A percentile compares a stretch with the other conserved stretches of the same genome.
phyloP scores from a whole-genome alignment of 2,797 vertebrate species.

The Decapterus maruadsi region DNA sequence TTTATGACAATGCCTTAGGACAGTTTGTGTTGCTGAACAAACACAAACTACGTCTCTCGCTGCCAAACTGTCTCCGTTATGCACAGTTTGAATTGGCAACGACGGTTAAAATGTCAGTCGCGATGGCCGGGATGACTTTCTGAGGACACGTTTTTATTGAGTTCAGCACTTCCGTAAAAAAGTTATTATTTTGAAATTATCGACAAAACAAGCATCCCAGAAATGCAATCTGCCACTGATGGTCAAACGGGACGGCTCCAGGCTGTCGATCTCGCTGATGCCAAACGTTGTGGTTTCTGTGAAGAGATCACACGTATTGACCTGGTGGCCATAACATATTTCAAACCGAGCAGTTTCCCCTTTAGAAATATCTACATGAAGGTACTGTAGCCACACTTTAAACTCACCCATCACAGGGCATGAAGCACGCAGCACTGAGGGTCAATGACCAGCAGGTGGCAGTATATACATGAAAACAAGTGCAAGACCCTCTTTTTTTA shows the following conservation, averaged over 20 bases:
- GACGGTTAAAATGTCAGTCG: conserved; percentile 29
- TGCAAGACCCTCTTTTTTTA: not conserved
- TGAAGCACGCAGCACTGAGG: conserved; percentile 31
- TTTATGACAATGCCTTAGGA: conserved; percentile 46
- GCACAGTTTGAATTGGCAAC: conserved; percentile 21
- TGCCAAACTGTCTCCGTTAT: conserved; percentile 12
- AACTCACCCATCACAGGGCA: conserved; percentile 13
- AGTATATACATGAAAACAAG: conserved; percentile 47
- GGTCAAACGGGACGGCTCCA: conserved; percentile 25
- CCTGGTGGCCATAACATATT: not conserved
- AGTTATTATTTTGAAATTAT: conserved; percentile 49
- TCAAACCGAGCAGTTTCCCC: conserved; percentile 7
- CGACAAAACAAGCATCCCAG: conserved; percentile 37
- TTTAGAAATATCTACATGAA: conserved; percentile 24
- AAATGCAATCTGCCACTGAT: conserved; percentile 41
- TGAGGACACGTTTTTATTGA: conserved; percentile 26
- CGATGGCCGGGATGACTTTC: conserved; percentile 2
- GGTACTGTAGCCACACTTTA: conserved; percentile 11
- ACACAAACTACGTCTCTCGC: conserved; percentile 29
- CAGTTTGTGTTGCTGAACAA: conserved; percentile 48
- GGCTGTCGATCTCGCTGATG: conserved; percentile 37
- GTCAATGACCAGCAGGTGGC: conserved; percentile 73
- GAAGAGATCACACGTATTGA: conserved; percentile 43
- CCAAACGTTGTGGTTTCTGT: conserved; percentile 27
- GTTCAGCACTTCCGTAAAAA: conserved; percentile 26